A percentile compares a stretch with the other conserved stretches of the same genome.
Evolutionary conservation across 2,888 invertebrate species (phyloP).

Genomic region (Eupithecia abbreviata): DNA sequence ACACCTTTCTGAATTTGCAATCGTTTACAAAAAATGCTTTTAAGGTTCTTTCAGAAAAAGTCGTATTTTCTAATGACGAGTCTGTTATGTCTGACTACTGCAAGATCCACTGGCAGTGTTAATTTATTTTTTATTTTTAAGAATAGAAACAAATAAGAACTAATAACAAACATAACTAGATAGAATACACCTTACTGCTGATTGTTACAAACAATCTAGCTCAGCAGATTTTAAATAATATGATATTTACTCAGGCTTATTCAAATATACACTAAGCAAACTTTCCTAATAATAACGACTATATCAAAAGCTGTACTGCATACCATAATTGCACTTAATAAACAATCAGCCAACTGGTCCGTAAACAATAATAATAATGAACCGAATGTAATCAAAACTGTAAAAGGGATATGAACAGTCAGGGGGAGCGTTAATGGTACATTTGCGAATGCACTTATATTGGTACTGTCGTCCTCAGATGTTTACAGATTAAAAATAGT

Average conservation of each 20-base stretch:
- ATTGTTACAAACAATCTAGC: no score
- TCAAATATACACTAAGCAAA: neutral
- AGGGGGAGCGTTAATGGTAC: conserved; percentile 44
- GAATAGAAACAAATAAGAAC: no score
- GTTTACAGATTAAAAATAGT: neutral
- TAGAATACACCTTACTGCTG: no score
- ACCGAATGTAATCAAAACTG: conserved; percentile 38
- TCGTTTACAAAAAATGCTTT: neutral
- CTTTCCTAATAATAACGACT: conserved; percentile 1
- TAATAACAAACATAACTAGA: no score
- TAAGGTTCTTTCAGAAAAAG: no score
- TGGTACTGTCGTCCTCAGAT: conserved; percentile 26
- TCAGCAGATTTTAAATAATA: no score
- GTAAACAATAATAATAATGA: conserved; percentile 41
- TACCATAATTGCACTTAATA: conserved; percentile 15
- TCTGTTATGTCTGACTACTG: no score
- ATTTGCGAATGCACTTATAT: conserved; percentile 47
- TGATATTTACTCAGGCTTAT: neutral
- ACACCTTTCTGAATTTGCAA: conserved; percentile 15
- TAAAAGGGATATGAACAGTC: conserved; percentile 39
- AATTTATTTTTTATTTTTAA: no score
- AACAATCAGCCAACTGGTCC: conserved; percentile 26
- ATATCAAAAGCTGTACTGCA: conserved; percentile 26
- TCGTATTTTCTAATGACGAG: no score
- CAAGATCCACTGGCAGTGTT: no score